Evolutionary conservation across 2,888 invertebrate genomes (phyloP), one percentile per base, ranked within the genome.

Genomic region (Leptinotarsa juncta): DNA sequence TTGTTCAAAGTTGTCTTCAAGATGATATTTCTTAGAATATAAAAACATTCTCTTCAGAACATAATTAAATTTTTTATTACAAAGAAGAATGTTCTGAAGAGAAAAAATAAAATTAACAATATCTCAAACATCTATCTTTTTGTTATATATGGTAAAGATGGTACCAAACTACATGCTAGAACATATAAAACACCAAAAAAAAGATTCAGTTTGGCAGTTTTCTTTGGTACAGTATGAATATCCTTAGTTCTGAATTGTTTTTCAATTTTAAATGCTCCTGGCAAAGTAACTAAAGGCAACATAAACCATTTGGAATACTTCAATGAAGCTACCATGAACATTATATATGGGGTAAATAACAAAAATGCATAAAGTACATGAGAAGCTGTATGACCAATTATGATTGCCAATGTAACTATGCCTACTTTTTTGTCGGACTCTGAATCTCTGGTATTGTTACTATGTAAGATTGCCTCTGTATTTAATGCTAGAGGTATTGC

Each of bases 391-490:
- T 93, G 94, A 26, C 98, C 98, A 80, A 98, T 94, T 71, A 97
- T 88, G 84, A 98, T 97, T n/a, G 98, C 97, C 82, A 98, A 89
- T 18, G 98, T 98, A 0, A 98, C 96, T 83, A 97, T 97, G 78
- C 97, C 97, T 67, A 96, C 97, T 86, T 92, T 93, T 77, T 93
- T 92, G 85, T 98, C 98, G 75, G 93, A 93, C 84, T 96, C 96
- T 81, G 95, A 91, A 89, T 98, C 97, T 80, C 97, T 91, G 0
- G 97, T 96, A 86, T 98, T 98, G 86, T 98, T 98, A 84, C 96
- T 95, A 86, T 98, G 98, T 73, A 98, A 89, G 84, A 98, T 97
- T 68, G 97, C 97, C 87, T 97, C 98, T 2, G 97, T 97, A 84
- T 97, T 97, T 26, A 98, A 88, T 14, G 98, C 97, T 77, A 98